Evolutionary conservation across 1,140 invertebrate species (phyloP).

Genomic region (Melanaphis sacchari): DNA sequence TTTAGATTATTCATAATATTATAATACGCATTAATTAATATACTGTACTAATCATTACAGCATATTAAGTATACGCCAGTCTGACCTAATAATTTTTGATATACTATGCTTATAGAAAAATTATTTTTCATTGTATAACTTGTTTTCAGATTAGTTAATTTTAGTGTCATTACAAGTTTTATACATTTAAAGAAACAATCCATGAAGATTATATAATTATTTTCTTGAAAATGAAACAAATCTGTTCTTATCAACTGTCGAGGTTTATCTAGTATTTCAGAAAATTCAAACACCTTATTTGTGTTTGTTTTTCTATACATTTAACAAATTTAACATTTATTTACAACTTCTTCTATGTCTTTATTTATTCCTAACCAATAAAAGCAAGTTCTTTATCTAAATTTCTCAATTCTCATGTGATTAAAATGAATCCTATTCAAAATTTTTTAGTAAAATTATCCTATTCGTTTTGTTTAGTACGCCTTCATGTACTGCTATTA

Average conservation of each 20-base stretch:
- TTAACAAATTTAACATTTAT: no score
- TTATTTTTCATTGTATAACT: not conserved
- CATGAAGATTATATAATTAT: not conserved
- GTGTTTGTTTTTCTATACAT: no score
- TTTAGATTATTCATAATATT: no score
- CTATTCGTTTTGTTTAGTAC: no score
- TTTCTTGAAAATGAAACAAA: not conserved
- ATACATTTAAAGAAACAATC: conserved; percentile 20
- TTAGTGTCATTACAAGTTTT: not conserved
- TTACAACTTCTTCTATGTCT: not conserved
- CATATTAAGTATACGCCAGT: not conserved
- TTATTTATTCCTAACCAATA: conserved; percentile 21
- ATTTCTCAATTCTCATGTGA: no score
- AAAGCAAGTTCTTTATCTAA: not conserved
- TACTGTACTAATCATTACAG: no score
- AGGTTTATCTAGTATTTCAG: not conserved
- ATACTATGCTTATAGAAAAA: not conserved
- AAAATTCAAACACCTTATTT: not conserved
- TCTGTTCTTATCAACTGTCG: not conserved
- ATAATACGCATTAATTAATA: no score
- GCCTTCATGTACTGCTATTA: no score
- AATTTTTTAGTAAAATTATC: no score
- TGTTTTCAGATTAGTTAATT: not conserved
- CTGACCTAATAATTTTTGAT: not conserved
- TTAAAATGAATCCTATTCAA: no score